phyloP scores from a whole-genome alignment of 2,113 vertebrate genomes.

The Scolopax mira region DNA sequence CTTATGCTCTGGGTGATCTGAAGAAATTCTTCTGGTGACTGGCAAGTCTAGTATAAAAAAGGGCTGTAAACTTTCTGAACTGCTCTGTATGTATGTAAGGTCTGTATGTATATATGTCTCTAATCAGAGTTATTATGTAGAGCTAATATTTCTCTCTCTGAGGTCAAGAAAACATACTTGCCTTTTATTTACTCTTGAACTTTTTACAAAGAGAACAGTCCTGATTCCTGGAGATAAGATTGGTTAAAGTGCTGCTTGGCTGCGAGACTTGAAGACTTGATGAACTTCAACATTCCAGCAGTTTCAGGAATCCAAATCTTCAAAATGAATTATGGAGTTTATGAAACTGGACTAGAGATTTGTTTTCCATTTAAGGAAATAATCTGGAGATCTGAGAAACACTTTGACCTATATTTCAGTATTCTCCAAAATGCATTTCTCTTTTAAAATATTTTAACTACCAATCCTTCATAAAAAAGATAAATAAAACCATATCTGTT shows the following conservation, averaged over 20 bases:
- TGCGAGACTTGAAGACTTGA: constrained; percentile 24
- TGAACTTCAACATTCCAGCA: constrained; percentile 54
- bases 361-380: constrained; percentile 50
- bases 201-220: constrained; percentile 28
- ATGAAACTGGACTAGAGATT: constrained; percentile 8
- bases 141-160: background rate
- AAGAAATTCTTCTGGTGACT: constrained; percentile 15
- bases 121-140: background rate
- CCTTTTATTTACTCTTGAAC: constrained; percentile 45
- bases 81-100: background rate
- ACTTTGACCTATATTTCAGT: constrained; percentile 37
- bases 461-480: background rate
- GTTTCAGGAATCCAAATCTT: constrained; percentile 50
- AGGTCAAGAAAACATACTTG: constrained; percentile 46
- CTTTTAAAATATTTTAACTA: constrained; percentile 23
- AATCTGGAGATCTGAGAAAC: constrained; percentile 13
- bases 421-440: constrained; percentile 19
- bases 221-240: constrained; percentile 56
- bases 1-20: background rate
- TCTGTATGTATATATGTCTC: background rate
- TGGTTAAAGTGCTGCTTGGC: constrained; percentile 31
- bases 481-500: background rate
- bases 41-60: background rate
- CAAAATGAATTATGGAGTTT: constrained; percentile 45
- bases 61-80: background rate